phyloP scores from a whole-genome alignment of 2,888 invertebrate genomes.

The Tipula confusa region DNA sequence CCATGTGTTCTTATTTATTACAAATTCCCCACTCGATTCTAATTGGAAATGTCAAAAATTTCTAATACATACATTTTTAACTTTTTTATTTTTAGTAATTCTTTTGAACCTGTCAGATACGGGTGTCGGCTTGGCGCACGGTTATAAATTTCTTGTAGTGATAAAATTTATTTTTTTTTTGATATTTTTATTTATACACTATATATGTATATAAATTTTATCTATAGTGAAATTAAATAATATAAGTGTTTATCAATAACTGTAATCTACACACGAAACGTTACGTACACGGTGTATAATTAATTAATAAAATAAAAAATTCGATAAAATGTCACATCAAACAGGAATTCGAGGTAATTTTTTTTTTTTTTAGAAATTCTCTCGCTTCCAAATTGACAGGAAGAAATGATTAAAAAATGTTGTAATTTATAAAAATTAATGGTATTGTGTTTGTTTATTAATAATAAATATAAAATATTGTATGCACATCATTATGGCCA shows the following conservation, averaged over 20 bases:
- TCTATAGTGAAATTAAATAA: not conserved
- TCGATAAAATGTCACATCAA: conserved; percentile 69
- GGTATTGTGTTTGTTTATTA: not conserved
- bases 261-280: not conserved
- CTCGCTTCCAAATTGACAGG: not conserved
- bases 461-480: not conserved
- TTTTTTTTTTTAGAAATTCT: not conserved
- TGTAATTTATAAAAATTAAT: not conserved
- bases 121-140: not conserved
- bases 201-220: not conserved
- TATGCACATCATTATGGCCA: too few relatives aligned
- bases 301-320: conserved; percentile 50
- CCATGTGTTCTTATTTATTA: not conserved
- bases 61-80: not conserved
- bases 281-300: not conserved
- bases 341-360: conserved; percentile 81
- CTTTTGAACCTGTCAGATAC: not conserved
- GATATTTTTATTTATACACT: not conserved
- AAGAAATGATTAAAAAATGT: not conserved
- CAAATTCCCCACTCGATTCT: not conserved
- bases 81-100: not conserved
- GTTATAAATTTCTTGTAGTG: not conserved
- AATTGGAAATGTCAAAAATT: not conserved
- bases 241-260: not conserved
- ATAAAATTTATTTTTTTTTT: not conserved